These are phyloP conservation scores for Gallirallus australis DNA, from an alignment of 2,797 vertebrate species.

Conservation along the genomic window DNA sequence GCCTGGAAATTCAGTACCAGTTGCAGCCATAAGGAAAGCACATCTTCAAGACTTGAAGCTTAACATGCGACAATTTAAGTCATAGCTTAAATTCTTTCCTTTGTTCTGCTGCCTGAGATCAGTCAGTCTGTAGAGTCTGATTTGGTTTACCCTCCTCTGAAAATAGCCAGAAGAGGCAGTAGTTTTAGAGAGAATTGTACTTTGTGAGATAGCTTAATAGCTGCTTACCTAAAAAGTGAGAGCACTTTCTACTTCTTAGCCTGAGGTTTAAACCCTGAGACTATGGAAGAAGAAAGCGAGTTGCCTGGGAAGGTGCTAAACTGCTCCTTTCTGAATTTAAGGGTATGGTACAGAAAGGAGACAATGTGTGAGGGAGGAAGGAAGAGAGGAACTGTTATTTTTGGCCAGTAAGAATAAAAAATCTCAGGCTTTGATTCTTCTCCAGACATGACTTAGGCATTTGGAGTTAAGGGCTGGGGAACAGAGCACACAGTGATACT, in stretches of 20 bases:
- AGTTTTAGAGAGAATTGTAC: neutral
- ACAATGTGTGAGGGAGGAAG: neutral
- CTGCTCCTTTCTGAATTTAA: neutral
- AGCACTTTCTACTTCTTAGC: neutral
- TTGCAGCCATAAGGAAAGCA: neutral
- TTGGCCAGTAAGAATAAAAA: neutral
- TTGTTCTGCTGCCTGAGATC: neutral
- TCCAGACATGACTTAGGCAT: neutral
- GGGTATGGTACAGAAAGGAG: neutral
- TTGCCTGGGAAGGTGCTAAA: neutral
- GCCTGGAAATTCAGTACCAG: neutral
- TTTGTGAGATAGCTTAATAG: neutral
- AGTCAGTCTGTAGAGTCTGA: neutral
- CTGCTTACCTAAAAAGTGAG: neutral
- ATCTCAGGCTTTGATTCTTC: slow-evolving; percentile 36
- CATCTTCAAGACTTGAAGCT: neutral
- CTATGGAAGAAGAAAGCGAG: neutral
- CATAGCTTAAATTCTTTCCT: neutral
- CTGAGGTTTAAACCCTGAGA: neutral
- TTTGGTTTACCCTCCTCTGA: neutral
- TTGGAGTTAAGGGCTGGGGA: neutral
- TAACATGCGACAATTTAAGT: neutral
- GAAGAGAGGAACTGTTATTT: neutral
- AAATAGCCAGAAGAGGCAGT: neutral
- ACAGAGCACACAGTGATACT: neutral